A percentile compares a stretch with the other conserved stretches of the same genome.
Conservation (phyloP, 1,140 invertebrate genomes). For the Phthorimaea operculella region DNA sequence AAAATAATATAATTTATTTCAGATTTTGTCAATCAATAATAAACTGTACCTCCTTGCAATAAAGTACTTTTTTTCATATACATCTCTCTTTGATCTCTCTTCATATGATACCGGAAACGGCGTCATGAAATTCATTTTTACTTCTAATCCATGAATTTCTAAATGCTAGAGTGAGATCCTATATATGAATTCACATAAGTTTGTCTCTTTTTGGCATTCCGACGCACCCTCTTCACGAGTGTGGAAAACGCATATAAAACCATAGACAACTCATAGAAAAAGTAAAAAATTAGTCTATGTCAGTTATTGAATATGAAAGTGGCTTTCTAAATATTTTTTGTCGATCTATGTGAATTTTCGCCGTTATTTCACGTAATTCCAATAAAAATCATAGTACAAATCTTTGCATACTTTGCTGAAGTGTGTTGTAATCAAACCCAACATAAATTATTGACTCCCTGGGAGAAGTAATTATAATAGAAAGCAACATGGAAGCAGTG, state of each 20-base stretch:
- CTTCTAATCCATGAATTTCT: too few relatives aligned
- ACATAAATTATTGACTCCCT: not conserved
- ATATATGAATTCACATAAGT: too few relatives aligned
- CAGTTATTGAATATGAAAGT: slow-evolving; percentile 35
- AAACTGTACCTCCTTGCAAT: too few relatives aligned
- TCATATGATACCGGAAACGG: too few relatives aligned
- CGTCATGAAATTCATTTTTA: too few relatives aligned
- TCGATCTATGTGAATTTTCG: slow-evolving; percentile 7
- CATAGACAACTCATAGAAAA: not conserved
- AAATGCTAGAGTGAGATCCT: too few relatives aligned
- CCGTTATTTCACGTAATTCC: slow-evolving; percentile 5
- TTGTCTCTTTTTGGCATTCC: too few relatives aligned
- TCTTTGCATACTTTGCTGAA: not conserved
- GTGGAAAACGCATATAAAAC: not conserved
- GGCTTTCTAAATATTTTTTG: slow-evolving; percentile 52
- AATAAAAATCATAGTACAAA: not conserved
- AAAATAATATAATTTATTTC: too few relatives aligned
- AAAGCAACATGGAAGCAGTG: slow-evolving; percentile 69
- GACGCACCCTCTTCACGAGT: too few relatives aligned
- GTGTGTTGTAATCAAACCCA: not conserved
- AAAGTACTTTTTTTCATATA: too few relatives aligned
- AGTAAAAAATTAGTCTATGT: slow-evolving; percentile 1
- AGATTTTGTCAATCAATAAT: too few relatives aligned
- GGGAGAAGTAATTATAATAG: slow-evolving; percentile 28
- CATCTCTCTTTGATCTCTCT: too few relatives aligned